Base-by-base conservation (phyloP, 2,888 invertebrate genomes). In the Brachypalpus laphriformis region DNA sequence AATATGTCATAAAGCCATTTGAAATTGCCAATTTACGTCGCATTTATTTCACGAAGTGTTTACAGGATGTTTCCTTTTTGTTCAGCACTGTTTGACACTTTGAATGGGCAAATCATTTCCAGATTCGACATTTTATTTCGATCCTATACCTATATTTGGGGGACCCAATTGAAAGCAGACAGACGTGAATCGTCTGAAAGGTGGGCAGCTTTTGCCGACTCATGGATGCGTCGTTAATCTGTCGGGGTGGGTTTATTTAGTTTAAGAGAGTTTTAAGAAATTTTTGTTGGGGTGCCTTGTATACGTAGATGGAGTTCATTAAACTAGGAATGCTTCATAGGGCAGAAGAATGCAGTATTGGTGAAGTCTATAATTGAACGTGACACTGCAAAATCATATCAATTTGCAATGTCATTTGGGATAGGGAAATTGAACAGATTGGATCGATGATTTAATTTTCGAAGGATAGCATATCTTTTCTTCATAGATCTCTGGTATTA, bases 1-100 rank as follows among this genome's bases (percentile, higher is more conserved):
- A 85, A 85, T 85, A 85, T 85, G 85, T 85, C 85, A 85, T 85
- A 85, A 85, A 85, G 81, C 75, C 81, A 85, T 85, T 81, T 76
- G 70, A 76, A 85, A 85, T 85, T 81, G 85, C 57, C 85, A 85
- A 85, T 85, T 85, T 85, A 85, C 80, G 85, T 85, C 85, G 85
- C 65, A 85, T 85, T 83, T 85, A 81, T 81, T 85, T 81, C 85
- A 81, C 81, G 71, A 76, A 85, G 75, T 85, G 85, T 85, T 85
- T 85, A 81, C 81, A 81, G 85, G 81, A 85, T 85, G 85, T 80
- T 72, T 72, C 42, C 72, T 63, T 68, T 63, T 56, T 40, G n/a
- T 54, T 74, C 20, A 9, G 22, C 22, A 66, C 70, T 77, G 42
- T 47, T 72, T 66, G 72, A 74, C 59, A 77, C 66, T 74, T 72